Evolutionary conservation across 1,140 invertebrate genomes (phyloP), one percentile per base, ranked within the genome.

Genomic region (Procambarus virginalis): DNA sequence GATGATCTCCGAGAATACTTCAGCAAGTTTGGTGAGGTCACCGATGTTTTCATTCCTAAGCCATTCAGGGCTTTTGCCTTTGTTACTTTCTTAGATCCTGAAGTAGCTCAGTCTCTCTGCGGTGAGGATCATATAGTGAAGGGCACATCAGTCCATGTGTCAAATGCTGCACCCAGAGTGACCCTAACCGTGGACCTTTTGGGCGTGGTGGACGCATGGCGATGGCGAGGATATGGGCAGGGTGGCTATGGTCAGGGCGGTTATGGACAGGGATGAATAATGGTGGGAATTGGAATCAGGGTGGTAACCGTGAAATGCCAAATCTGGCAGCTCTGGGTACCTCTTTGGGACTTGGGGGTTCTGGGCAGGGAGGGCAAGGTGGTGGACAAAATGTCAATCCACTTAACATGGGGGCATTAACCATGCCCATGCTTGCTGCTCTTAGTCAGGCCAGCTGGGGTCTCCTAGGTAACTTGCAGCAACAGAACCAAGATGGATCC

Each of bases 51-150:
- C 94, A 98, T 99, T 93, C 98, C 98, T 82, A 98, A 97, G 94
- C 98, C 97, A 92, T 99, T 98, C 94, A 95, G 98, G 93, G 98
- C 98, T 82, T 99, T 99, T 94, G 97, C 97, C 93, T 99, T 99
- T 94, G 98, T 99, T 70, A 98, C 97, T 76, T 99, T 99, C 95
- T 95, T 98, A 92, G 98, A 99, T 94, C 97, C 97, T 64, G 98
- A 99, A 94, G 96, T 98, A 82, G 98, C 98, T 70, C 97, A 98
- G 94, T 97, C 96, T 90, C 95, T 99, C 2, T 99, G 98, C 95
- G 98, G 98, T 22, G 98, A 99, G 94, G 98, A 99, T 95, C 98
- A 99, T 94, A 99, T 99, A 92, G 98, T 99, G 77, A 99, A 99
- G 94, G 97, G 96, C 89, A 97, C 98, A 4, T 98, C 98, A 92